A percentile compares a stretch with the other conserved stretches of the same genome.
phyloP scores from a whole-genome alignment of 2,888 invertebrate genomes.

The Xanthorhoe designata region DNA sequence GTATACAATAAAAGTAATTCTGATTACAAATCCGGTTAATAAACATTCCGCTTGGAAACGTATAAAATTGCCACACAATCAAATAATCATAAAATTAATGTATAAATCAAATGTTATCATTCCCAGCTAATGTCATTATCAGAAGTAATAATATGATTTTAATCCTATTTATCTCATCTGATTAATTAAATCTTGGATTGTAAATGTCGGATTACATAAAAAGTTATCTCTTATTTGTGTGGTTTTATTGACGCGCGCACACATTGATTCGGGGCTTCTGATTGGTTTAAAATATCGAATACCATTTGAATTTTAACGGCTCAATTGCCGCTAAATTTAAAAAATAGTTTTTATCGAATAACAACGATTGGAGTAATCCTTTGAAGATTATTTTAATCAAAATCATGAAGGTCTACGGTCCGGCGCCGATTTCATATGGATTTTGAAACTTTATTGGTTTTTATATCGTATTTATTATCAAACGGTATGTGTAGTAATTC shows the following conservation, averaged over 20 bases:
- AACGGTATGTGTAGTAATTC: background rate
- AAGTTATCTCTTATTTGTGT: slow-evolving; percentile 35
- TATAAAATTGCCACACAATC: slow-evolving; percentile 12
- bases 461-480: slow-evolving; percentile 42
- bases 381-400: slow-evolving; percentile 73
- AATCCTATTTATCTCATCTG: slow-evolving; percentile 70
- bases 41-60: slow-evolving; percentile 28
- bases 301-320: slow-evolving; percentile 9
- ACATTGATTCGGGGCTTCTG: slow-evolving; percentile 31
- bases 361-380: slow-evolving; percentile 60
- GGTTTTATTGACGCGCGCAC: slow-evolving; percentile 29
- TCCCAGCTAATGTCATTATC: slow-evolving; percentile 74
- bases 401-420: slow-evolving; percentile 65
- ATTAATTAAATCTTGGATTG: slow-evolving; percentile 71
- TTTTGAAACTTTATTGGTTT: slow-evolving; percentile 53
- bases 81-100: slow-evolving; percentile 48
- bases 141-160: slow-evolving; percentile 67
- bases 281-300: slow-evolving; percentile 39
- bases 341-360: slow-evolving; percentile 60
- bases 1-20: no score
- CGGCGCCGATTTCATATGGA: slow-evolving; percentile 45
- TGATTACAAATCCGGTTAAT: background rate
- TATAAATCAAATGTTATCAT: slow-evolving; percentile 85
- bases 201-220: slow-evolving; percentile 57
- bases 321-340: slow-evolving; percentile 30